Conservation (phyloP, 2,888 invertebrate species). For the Saturnia japonica region DNA sequence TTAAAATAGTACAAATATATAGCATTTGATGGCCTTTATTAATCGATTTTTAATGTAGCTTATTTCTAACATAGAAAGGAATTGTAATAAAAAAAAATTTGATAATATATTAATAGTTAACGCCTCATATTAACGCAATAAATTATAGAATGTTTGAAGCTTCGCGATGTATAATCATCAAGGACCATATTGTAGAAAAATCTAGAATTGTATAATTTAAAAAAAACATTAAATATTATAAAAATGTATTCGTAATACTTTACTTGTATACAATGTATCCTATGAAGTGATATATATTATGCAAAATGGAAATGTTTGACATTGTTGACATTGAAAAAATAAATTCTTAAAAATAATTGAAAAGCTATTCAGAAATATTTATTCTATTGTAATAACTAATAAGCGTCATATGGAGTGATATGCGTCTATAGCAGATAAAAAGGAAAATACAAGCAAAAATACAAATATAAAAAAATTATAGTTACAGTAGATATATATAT, state of each 20-base stretch:
- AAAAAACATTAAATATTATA: neutral
- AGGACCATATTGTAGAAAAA: neutral
- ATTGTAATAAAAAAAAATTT: neutral
- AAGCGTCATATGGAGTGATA: no score
- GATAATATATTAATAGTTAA: neutral
- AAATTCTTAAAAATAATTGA: neutral
- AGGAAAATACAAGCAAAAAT: no score
- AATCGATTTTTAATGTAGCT: conserved; percentile 1
- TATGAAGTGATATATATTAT: neutral
- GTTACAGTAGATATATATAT: no score
- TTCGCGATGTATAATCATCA: neutral
- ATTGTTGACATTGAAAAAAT: no score
- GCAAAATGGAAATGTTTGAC: no score
- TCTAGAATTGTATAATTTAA: neutral
- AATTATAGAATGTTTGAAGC: neutral
- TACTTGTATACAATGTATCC: neutral
- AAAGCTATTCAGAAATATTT: neutral
- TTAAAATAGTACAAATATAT: conserved; percentile 24
- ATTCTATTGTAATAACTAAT: no score
- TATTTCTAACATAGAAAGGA: neutral
- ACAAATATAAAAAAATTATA: no score
- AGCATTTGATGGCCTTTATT: conserved; percentile 13
- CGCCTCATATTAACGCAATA: neutral
- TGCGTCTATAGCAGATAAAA: no score
- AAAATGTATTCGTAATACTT: neutral